phyloP scores from a whole-genome alignment of 2,113 vertebrate genomes.

The Rutilus rutilus region DNA sequence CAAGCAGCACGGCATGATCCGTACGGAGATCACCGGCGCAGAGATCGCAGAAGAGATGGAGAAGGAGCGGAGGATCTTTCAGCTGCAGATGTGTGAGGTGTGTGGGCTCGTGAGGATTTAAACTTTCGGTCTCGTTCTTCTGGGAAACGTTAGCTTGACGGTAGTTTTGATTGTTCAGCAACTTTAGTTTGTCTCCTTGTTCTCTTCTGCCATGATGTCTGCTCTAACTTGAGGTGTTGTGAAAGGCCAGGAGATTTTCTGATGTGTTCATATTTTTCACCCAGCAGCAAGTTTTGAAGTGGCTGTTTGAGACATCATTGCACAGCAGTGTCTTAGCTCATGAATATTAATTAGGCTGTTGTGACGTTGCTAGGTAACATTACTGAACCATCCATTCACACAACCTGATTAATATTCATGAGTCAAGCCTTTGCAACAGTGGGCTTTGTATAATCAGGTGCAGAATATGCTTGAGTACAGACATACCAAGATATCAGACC shows the following conservation, averaged over 20 bases:
- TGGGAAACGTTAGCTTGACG: background rate
- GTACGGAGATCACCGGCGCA: conserved; percentile 88
- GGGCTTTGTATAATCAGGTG: background rate
- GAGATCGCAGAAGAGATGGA: conserved; percentile 93
- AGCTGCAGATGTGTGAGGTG: conserved; percentile 91
- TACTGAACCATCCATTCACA: background rate
- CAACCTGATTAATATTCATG: conserved; percentile 23
- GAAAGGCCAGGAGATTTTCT: conserved; percentile 7
- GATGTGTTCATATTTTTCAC: background rate
- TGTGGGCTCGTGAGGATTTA: background rate
- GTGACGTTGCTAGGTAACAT: conserved; percentile 17
- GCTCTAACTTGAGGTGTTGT: background rate
- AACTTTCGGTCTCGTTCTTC: background rate
- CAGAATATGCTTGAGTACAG: background rate
- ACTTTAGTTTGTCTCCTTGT: background rate
- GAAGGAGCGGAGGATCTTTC: conserved; percentile 86
- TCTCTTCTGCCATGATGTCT: background rate
- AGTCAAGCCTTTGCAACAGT: background rate
- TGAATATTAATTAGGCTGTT: conserved; percentile 9
- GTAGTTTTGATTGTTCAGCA: background rate
- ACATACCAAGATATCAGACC: background rate
- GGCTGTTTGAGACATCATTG: background rate
- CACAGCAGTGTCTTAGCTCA: background rate
- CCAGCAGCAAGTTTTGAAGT: background rate
- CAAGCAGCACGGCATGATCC: conserved; percentile 90